Conservation (phyloP, 2,888 invertebrate genomes). For the Therioaphis trifolii region DNA sequence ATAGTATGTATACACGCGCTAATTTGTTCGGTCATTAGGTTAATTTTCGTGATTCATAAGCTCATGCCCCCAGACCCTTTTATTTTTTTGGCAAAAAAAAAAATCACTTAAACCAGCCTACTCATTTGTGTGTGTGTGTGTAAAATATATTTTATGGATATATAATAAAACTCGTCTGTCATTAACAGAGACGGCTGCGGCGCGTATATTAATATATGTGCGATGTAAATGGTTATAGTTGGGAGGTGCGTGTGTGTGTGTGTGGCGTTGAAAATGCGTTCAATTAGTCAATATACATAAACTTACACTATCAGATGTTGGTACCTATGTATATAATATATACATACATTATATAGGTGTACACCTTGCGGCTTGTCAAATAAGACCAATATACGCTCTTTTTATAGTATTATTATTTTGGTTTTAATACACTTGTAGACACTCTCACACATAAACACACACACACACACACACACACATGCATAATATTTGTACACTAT, state of each 20-base stretch:
- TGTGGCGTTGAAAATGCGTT: constrained; percentile 23
- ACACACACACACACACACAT: background rate
- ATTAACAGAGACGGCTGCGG: too few relatives aligned
- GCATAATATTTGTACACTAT: background rate
- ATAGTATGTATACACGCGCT: background rate
- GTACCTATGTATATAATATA: background rate
- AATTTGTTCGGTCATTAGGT: constrained; percentile 38
- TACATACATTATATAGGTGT: background rate
- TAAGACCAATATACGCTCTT: background rate
- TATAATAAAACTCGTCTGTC: background rate
- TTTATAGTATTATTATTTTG: constrained; percentile 3
- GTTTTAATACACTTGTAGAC: too few relatives aligned
- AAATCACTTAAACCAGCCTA: background rate
- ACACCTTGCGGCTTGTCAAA: background rate
- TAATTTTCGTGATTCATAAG: background rate
- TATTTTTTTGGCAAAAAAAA: constrained; percentile 22
- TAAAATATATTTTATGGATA: background rate
- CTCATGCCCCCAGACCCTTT: background rate
- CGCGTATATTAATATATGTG: background rate
- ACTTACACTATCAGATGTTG: background rate
- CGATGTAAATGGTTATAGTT: background rate
- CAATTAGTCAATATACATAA: constrained; percentile 4
- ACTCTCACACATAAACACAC: background rate
- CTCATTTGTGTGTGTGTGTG: background rate
- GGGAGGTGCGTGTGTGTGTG: constrained; percentile 1